A percentile compares a stretch with the other conserved stretches of the same genome.
Conservation (phyloP, 2,113 vertebrate species). For the Numida meleagris region DNA sequence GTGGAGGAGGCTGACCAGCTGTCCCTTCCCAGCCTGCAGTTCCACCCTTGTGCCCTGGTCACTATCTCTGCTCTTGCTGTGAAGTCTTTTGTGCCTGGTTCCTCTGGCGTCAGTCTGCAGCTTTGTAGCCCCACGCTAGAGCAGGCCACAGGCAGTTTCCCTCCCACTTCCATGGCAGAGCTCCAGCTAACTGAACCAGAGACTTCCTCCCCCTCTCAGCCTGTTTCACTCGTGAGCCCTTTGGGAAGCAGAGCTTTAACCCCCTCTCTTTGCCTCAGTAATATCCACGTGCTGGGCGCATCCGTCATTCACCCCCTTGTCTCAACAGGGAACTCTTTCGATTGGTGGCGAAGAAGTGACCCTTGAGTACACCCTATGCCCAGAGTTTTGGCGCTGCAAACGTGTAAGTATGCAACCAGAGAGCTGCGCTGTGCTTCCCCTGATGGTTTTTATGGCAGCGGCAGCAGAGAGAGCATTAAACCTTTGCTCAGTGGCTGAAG, state of each 20-base stretch:
- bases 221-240: conserved; percentile 37
- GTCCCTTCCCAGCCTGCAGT: neutral
- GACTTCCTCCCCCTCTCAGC: conserved; percentile 37
- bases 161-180: neutral
- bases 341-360: conserved; percentile 90
- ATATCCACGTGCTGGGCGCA: neutral
- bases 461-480: neutral
- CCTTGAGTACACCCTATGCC: conserved; percentile 87
- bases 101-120: neutral
- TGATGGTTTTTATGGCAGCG: neutral
- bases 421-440: conserved; percentile 20
- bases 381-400: conserved; percentile 82
- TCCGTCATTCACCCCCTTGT: conserved; percentile 68
- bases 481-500: neutral
- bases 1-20: neutral
- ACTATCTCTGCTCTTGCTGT: neutral
- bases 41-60: neutral
- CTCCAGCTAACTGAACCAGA: conserved; percentile 38
- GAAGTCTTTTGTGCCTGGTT: conserved; percentile 4
- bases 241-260: conserved; percentile 56
- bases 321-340: conserved; percentile 90
- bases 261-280: conserved; percentile 34
- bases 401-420: conserved; percentile 73
- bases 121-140: neutral
- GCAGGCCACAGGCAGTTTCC: conserved; percentile 20